Conservation (phyloP, 1,140 invertebrate species). For the Drosophila oshimai region DNA sequence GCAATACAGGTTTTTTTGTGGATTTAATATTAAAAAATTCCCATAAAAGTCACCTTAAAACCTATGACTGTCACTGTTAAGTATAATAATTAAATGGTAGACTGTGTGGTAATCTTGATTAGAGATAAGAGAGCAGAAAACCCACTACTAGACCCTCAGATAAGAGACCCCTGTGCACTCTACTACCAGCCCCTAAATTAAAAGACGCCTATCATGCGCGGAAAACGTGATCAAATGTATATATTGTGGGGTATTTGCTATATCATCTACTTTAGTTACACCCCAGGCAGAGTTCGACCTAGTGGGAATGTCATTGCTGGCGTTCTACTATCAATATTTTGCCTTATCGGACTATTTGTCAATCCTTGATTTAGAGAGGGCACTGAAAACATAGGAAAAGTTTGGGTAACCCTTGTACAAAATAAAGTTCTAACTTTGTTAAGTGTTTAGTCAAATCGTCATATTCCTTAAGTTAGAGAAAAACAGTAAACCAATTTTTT, state of each 20-base stretch:
- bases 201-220: conserved; percentile 14
- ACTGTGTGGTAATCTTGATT: not conserved
- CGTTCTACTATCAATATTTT: conserved; percentile 9
- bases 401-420: not conserved
- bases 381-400: not conserved
- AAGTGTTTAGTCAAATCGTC: no score
- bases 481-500: no score
- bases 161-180: conserved; percentile 4
- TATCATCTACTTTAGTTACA: conserved; percentile 14
- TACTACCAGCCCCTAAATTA: conserved; percentile 20
- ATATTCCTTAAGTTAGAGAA: no score
- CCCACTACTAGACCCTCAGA: conserved; percentile 8
- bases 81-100: not conserved
- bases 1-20: no score
- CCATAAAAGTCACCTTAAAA: not conserved
- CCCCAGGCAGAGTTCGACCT: conserved; percentile 20
- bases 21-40: not conserved
- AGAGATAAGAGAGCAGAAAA: not conserved
- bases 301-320: conserved; percentile 36
- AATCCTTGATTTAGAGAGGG: conserved; percentile 5
- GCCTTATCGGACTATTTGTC: conserved; percentile 18
- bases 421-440: no score
- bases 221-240: conserved; percentile 27
- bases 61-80: not conserved
- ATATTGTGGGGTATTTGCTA: not conserved